phyloP scores from a whole-genome alignment of 1,140 invertebrate species.

The Bombus picipes region DNA sequence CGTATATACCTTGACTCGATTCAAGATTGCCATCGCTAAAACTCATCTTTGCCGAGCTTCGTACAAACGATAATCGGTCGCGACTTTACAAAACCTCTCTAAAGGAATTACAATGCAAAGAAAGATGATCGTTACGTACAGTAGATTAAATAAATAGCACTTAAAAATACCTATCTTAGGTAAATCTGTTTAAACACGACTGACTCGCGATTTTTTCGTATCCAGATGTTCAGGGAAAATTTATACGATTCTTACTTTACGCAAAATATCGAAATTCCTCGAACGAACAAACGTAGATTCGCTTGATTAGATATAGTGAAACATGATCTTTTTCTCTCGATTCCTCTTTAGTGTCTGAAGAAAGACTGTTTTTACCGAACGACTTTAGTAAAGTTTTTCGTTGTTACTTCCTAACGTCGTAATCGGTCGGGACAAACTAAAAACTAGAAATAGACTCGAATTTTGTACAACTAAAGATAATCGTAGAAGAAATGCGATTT shows the following conservation, averaged over 20 bases:
- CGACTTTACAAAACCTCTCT: slow-evolving; percentile 25
- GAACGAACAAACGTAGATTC: background rate
- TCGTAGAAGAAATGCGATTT: background rate
- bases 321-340: background rate
- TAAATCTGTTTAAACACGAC: slow-evolving; percentile 49
- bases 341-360: slow-evolving; percentile 34
- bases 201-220: slow-evolving; percentile 26
- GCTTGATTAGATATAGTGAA: background rate
- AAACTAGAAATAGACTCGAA: background rate
- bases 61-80: background rate
- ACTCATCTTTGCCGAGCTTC: background rate
- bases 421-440: background rate
- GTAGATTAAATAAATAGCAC: slow-evolving; percentile 60
- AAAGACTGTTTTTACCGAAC: slow-evolving; percentile 26
- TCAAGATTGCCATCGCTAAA: background rate
- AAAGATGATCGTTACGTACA: slow-evolving; percentile 42
- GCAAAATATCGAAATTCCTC: background rate
- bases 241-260: slow-evolving; percentile 21
- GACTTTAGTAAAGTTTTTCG: background rate
- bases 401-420: background rate
- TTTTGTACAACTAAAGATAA: background rate
- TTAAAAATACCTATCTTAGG: slow-evolving; percentile 52
- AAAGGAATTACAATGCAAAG: slow-evolving; percentile 53
- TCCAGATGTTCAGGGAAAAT: slow-evolving; percentile 29
- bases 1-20: background rate